Evolutionary conservation across 2,113 vertebrate species (phyloP).

Genomic region (Labeo catla): DNA sequence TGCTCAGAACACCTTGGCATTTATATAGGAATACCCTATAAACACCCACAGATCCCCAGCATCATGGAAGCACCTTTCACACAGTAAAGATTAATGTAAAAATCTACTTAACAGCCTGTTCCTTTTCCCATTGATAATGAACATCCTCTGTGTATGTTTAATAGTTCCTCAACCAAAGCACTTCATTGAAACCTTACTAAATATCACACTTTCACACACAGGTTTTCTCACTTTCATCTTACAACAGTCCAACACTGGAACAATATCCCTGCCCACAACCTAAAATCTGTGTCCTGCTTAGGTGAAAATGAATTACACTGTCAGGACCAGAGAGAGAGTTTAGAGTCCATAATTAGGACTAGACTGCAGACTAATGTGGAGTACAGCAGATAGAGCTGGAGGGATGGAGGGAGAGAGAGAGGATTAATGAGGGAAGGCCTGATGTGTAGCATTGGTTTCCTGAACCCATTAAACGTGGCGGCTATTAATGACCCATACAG

Average conservation of each 20-base stretch:
- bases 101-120: neutral
- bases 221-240: conserved; percentile 7
- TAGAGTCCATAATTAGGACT: conserved; percentile 63
- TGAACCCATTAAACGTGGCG: conserved; percentile 70
- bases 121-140: neutral
- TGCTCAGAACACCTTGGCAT: neutral
- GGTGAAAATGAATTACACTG: conserved; percentile 56
- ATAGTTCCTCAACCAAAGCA: neutral
- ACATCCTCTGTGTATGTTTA: neutral
- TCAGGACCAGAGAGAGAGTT: conserved; percentile 51
- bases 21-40: neutral
- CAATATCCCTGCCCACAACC: neutral
- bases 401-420: conserved; percentile 12
- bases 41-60: neutral
- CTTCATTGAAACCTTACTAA: neutral
- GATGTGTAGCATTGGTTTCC: conserved; percentile 67
- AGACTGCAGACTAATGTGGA: conserved; percentile 58
- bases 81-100: neutral
- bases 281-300: conserved; percentile 47
- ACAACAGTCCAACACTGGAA: neutral
- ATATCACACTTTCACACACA: conserved; percentile 14
- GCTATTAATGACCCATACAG: conserved; percentile 66
- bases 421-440: conserved; percentile 69
- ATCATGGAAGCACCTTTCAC: neutral
- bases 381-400: conserved; percentile 35